These are phyloP conservation scores for Oncorhynchus keta DNA, from an alignment of 2,113 vertebrate species.

Conservation along the genomic window DNA sequence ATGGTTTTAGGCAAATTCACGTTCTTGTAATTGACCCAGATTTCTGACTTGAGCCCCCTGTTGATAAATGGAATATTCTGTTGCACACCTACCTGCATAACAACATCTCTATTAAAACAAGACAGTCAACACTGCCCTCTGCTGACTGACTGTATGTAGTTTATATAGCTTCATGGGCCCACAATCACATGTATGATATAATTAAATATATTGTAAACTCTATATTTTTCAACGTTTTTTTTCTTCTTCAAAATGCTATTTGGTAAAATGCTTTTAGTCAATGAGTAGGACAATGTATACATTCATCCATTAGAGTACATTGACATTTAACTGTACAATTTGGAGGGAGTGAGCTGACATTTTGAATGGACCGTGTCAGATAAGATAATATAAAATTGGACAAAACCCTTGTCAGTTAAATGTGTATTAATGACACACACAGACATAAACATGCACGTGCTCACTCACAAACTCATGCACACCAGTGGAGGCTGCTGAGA, in stretches of 20 bases:
- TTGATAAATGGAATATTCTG: slow-evolving; percentile 63
- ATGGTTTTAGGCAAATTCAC: neutral
- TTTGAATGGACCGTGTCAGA: neutral
- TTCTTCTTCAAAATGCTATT: neutral
- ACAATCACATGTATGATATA: neutral
- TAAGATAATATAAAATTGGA: too few relatives aligned
- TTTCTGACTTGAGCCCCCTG: slow-evolving; percentile 65
- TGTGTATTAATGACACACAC: neutral
- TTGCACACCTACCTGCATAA: slow-evolving; percentile 55
- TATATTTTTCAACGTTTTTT: neutral
- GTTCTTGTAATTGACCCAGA: slow-evolving; percentile 63
- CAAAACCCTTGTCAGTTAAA: neutral
- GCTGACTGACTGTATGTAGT: slow-evolving; percentile 33
- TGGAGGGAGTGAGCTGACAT: neutral
- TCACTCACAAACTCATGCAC: neutral
- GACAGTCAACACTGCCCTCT: slow-evolving; percentile 63
- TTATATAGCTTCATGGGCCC: neutral
- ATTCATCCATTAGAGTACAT: too few relatives aligned
- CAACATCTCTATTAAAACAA: slow-evolving; percentile 40
- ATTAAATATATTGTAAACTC: neutral
- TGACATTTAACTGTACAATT: neutral
- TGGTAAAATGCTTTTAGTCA: too few relatives aligned
- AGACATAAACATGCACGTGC: neutral
- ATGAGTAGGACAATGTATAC: too few relatives aligned
- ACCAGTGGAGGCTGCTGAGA: too few relatives aligned